Base-by-base conservation (phyloP, 30 jellyfish, hydroid and myxozoan genomes). In the Turritopsis rubra region DNA sequence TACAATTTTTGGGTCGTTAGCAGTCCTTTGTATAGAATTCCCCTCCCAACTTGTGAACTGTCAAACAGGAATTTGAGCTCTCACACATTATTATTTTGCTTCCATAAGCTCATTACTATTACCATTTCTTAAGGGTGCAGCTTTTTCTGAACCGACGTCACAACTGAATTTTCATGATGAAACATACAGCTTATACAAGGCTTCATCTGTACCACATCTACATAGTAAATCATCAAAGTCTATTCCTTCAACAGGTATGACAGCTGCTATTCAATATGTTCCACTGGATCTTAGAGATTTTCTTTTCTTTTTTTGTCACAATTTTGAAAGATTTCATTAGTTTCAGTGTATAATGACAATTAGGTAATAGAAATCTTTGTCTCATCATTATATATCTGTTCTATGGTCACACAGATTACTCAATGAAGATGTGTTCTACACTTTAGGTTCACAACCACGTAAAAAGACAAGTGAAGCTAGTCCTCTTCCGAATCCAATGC, bases 381-480 rank as follows among this genome's bases (percentile, higher is more conserved):
- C n/a, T n/a, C n/a, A n/a, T n/a, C n/a, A n/a, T n/a, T n/a, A n/a
- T n/a, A n/a, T n/a, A n/a, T n/a, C n/a, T n/a, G n/a, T n/a, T n/a
- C n/a, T n/a, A n/a, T n/a, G n/a, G n/a, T n/a, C n/a, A n/a, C n/a
- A n/a, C n/a, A n/a, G n/a, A n/a, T 41, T 5, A 41, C 13, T 41
- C 60, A 41, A 3, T 41, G 60, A 5, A 41, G 60, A 41, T 41
- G 60, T 41, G 13, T 3, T 13, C 5, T 41, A 5, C 13, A 41
- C 5, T 41, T 13, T 68, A 68, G 77, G 77, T 19, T 68, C 72
- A 7, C 85, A 30, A 1, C 71, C 72, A 8, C 70, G 85, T 18
- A 77, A 77, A 77, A 77, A 77, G 53, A 77, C 85, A 5, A 22
- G 73, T 19, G 85, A 77, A 29, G 85, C 85, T 17, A 77, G 72